Evolutionary conservation across 2,888 invertebrate genomes (phyloP).

Genomic region (Mythimna lalbum): DNA sequence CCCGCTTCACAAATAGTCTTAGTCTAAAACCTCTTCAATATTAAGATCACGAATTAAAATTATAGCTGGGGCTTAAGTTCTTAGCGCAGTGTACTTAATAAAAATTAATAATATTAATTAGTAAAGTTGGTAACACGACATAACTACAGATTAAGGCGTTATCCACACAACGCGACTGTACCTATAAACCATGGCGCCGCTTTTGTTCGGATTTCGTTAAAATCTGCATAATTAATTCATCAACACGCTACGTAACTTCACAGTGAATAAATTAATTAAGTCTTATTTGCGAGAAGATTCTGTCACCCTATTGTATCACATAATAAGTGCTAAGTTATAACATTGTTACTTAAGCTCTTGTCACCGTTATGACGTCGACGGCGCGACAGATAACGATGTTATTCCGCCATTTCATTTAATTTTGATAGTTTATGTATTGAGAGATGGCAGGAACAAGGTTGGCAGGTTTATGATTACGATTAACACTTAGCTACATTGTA

Average conservation of each 20-base stretch:
- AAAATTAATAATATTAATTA: slow-evolving; percentile 53
- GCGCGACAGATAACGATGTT: slow-evolving; percentile 26
- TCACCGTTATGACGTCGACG: slow-evolving; percentile 49
- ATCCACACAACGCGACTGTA: slow-evolving; percentile 56
- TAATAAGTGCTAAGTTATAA: slow-evolving; percentile 69
- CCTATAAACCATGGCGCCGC: slow-evolving; percentile 63
- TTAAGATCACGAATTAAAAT: slow-evolving; percentile 40
- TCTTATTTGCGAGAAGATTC: slow-evolving; percentile 77
- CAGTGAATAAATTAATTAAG: slow-evolving; percentile 84
- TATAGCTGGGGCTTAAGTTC: slow-evolving; percentile 32
- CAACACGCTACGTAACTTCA: slow-evolving; percentile 84
- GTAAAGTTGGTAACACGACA: slow-evolving; percentile 48
- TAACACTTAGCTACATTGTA: slow-evolving; percentile 1
- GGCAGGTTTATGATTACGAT: slow-evolving; percentile 24
- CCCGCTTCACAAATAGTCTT: slow-evolving; percentile 15
- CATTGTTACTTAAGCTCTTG: slow-evolving; percentile 63
- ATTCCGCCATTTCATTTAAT: slow-evolving; percentile 44
- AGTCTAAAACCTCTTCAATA: slow-evolving; percentile 40
- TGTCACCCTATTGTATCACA: slow-evolving; percentile 70
- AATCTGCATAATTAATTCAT: slow-evolving; percentile 85
- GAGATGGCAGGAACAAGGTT: slow-evolving; percentile 8
- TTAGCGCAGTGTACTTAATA: slow-evolving; percentile 40
- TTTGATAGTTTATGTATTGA: slow-evolving; percentile 49
- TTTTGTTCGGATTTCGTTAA: slow-evolving; percentile 71
- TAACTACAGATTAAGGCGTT: slow-evolving; percentile 62